Evolutionary conservation across 2,797 vertebrate species (phyloP).

Genomic region (Chaenodraco wilsoni): DNA sequence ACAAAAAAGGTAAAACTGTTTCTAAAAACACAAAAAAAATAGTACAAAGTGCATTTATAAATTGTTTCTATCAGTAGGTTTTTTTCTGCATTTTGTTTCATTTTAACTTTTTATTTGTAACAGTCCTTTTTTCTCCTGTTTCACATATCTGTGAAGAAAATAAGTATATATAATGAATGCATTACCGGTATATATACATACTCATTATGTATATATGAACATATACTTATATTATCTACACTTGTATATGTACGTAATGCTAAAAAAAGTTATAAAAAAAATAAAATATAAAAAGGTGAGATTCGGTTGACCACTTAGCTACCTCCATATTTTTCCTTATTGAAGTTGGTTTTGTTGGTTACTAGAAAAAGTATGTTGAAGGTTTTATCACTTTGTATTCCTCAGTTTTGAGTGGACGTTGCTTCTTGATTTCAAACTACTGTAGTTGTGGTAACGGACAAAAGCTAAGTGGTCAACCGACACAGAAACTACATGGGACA

Average conservation of each 20-base stretch:
- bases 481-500: conserved; percentile 82
- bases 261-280: conserved; percentile 72
- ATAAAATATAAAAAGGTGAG: conserved; percentile 72
- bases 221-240: conserved; percentile 87
- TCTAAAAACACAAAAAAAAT: conserved; percentile 60
- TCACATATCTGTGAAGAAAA: conserved; percentile 87
- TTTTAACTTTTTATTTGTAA: conserved; percentile 84
- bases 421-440: conserved; percentile 75
- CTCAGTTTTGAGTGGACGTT: conserved; percentile 70
- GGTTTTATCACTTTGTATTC: conserved; percentile 71
- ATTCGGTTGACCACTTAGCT: conserved; percentile 84
- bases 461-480: conserved; percentile 85
- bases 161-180: conserved; percentile 83
- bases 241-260: conserved; percentile 90
- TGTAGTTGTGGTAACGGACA: conserved; percentile 75
- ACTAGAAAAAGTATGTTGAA: conserved; percentile 69
- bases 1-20: conserved; percentile 71
- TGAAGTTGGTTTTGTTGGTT: conserved; percentile 73
- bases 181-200: conserved; percentile 85
- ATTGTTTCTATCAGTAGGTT: conserved; percentile 82
- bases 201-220: conserved; percentile 85
- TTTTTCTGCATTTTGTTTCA: conserved; percentile 76
- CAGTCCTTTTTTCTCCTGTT: conserved; percentile 81
- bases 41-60: conserved; percentile 80
- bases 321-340: conserved; percentile 68